Evolutionary conservation across 2,888 invertebrate genomes (phyloP), one percentile per base, ranked within the genome.

Genomic region (Chesias legatella): DNA sequence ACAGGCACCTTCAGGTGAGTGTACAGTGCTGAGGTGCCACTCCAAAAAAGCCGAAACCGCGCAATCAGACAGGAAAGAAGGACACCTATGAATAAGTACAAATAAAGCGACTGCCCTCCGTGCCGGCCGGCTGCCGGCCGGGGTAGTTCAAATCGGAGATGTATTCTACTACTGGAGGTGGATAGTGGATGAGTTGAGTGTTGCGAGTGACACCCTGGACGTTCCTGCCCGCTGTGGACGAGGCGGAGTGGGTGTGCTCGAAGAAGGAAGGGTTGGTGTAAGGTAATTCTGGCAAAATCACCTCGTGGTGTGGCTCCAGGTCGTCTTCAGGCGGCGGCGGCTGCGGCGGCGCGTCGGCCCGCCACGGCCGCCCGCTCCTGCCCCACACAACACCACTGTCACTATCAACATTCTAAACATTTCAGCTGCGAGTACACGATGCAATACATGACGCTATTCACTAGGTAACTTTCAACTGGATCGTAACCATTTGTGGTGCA

Each of bases 261-360:
- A 71, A 58, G 71, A 50, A 64, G 67, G 71, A 71, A n/a, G n/a
- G n/a, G n/a, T n/a, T 77, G 79, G 79, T 78, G 77, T 71, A 78
- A 81, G 84, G 85, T 85, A 88, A 84, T 63, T 88, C 85, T 88
- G 86, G 88, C 86, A 85, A 86, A 86, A 84, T 88, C 88, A 88
- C 88, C 88, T 88, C 86, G 73, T 77, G 79, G 62, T 79, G 79
- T 63, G 79, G 80, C 58, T 85, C 84, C 81, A 79, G 56, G 59
- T 79, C 80, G 67, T 84, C 86, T 53, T 86, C 86, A 53, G 74
- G 71, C 55, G 76, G 75, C 63, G 76, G 78, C 64, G 79, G 77
- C 70, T 81, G 71, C 55, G 76, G 75, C 63, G 76, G 78, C 64
- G 79, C 78, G 71, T 81, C 82, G 56, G 77, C 68, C 60, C 84